Evolutionary conservation across 2,888 invertebrate species (phyloP).

Genomic region (Drosophila tanythrix): DNA sequence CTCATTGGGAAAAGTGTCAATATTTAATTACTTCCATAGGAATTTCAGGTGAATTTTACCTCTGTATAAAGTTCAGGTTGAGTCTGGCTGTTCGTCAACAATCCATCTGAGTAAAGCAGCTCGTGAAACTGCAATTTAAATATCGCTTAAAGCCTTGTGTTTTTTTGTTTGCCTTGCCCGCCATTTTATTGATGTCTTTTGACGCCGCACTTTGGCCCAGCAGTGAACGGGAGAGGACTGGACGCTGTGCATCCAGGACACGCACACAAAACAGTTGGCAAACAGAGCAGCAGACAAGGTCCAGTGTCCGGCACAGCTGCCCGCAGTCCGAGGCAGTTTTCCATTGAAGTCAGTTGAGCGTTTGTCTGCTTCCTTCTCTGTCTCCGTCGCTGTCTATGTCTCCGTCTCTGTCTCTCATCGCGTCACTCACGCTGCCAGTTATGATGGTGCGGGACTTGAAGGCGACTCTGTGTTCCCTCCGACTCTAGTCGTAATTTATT

Average conservation of each 20-base stretch:
- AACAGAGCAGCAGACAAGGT: slow-evolving; percentile 30
- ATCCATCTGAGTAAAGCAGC: slow-evolving; percentile 2
- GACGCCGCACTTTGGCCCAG: slow-evolving; percentile 53
- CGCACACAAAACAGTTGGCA: slow-evolving; percentile 42
- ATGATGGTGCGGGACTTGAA: slow-evolving; percentile 16
- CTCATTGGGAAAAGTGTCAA: not conserved
- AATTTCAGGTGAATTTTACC: not conserved
- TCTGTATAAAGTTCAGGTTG: not conserved
- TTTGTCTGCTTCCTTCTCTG: slow-evolving; percentile 25
- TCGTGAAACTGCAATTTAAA: slow-evolving; percentile 37
- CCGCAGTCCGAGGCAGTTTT: slow-evolving; percentile 54
- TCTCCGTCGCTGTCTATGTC: slow-evolving; percentile 6
- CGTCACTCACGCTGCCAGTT: slow-evolving; percentile 47
- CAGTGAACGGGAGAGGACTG: not conserved
- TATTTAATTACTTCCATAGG: not conserved
- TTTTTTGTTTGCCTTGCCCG: slow-evolving; percentile 28
- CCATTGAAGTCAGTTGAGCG: slow-evolving; percentile 43
- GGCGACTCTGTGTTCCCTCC: slow-evolving; percentile 8
- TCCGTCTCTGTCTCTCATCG: slow-evolving; percentile 11
- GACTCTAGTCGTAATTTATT: slow-evolving; percentile 69
- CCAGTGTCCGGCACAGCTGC: slow-evolving; percentile 35
- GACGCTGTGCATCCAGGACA: slow-evolving; percentile 32
- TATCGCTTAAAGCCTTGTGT: slow-evolving; percentile 33
- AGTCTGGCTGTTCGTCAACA: not conserved
- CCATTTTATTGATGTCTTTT: slow-evolving; percentile 75